Percentiles rank a stretch among this genome's conserved stretches.
Evolutionary conservation across 2,888 invertebrate genomes (phyloP).

Genomic region (Eilema depressum): DNA sequence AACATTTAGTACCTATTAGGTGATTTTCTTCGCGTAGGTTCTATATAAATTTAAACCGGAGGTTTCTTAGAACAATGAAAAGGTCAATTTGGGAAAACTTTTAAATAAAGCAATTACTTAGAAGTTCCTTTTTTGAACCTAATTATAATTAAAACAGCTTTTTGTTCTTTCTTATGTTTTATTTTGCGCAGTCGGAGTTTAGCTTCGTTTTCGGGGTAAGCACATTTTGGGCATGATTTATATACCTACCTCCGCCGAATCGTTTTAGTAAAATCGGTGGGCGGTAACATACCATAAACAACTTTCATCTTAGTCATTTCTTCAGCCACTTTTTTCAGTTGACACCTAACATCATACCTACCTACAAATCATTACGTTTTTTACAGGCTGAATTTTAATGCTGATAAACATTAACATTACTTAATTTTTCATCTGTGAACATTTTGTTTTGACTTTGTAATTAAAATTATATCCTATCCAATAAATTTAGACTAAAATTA

Average conservation of each 20-base stretch:
- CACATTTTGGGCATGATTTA: not conserved
- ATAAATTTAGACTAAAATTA: not conserved
- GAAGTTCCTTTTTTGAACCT: slow-evolving; percentile 24
- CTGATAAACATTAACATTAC: slow-evolving; percentile 47
- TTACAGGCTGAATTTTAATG: slow-evolving; percentile 58
- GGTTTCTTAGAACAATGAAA: slow-evolving; percentile 23
- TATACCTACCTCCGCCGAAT: not conserved
- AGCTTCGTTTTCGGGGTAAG: not conserved
- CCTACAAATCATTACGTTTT: slow-evolving; percentile 55
- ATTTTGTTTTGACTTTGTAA: not conserved
- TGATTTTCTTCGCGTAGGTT: slow-evolving; percentile 14
- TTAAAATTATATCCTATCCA: too few species aligned
- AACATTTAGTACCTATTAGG: slow-evolving; percentile 21
- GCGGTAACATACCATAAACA: not conserved
- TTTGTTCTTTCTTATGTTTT: slow-evolving; percentile 11
- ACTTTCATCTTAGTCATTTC: slow-evolving; percentile 23
- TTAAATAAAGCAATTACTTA: slow-evolving; percentile 33
- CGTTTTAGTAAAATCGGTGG: not conserved
- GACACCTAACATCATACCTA: slow-evolving; percentile 38
- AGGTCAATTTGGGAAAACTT: slow-evolving; percentile 21
- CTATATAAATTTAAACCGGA: slow-evolving; percentile 8
- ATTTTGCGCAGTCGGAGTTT: slow-evolving; percentile 12
- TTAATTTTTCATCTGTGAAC: not conserved
- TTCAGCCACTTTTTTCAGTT: slow-evolving; percentile 31
- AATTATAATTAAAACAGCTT: slow-evolving; percentile 37